Conservation (phyloP, 2,797 vertebrate species). For the Aldrovandia affinis region DNA sequence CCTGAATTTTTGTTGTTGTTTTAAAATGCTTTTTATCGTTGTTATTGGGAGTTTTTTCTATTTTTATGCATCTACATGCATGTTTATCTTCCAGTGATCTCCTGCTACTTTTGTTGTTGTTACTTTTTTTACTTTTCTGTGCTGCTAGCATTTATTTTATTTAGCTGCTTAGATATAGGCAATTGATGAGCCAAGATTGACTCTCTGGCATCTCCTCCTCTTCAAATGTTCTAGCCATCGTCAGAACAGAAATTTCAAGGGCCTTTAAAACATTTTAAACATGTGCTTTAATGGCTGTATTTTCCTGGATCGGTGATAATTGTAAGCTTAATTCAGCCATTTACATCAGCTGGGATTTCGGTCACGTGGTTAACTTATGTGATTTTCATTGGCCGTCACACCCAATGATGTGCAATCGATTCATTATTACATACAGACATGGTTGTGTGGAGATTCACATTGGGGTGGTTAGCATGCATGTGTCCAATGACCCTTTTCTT, state of each 20-base stretch:
- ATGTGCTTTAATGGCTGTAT: background rate
- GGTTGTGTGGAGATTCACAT: no score
- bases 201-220: background rate
- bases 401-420: no score
- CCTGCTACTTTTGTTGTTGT: background rate
- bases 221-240: background rate
- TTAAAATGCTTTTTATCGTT: no score
- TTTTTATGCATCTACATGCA: background rate
- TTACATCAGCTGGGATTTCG: background rate
- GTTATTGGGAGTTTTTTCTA: no score
- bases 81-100: background rate
- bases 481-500: no score
- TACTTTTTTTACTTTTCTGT: background rate
- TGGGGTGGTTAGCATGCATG: no score
- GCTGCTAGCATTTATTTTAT: background rate
- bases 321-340: background rate
- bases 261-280: background rate
- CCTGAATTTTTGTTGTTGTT: no score
- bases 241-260: background rate
- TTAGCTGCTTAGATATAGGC: background rate
- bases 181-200: background rate
- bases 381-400: background rate
- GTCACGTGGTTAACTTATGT: background rate
- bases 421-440: no score
- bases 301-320: background rate